Conservation (phyloP, 2,888 invertebrate species). For the Drosophila paranaensis region DNA sequence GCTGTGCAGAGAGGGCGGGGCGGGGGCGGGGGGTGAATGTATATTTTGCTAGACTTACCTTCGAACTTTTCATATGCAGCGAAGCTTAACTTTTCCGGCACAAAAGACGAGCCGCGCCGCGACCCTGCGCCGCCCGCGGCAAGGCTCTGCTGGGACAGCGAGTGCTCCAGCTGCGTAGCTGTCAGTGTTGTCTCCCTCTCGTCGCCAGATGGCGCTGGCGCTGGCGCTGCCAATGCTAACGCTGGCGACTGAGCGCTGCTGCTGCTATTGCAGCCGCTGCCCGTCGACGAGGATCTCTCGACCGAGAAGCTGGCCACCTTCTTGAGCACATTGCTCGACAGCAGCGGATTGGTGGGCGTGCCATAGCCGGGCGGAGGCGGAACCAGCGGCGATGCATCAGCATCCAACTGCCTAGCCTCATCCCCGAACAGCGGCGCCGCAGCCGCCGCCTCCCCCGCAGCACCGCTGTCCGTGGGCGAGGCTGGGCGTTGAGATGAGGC, state of each 20-base stretch:
- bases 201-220: slow-evolving; percentile 29
- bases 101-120: slow-evolving; percentile 90
- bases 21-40: slow-evolving; percentile 60
- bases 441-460: slow-evolving; percentile 3
- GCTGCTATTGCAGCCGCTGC: slow-evolving; percentile 27
- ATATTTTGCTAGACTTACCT: slow-evolving; percentile 87
- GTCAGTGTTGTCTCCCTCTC: slow-evolving; percentile 60
- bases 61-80: slow-evolving; percentile 96
- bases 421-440: not conserved
- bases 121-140: slow-evolving; percentile 51
- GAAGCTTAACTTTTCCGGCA: slow-evolving; percentile 94
- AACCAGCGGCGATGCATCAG: slow-evolving; percentile 48
- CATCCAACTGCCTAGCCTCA: slow-evolving; percentile 20
- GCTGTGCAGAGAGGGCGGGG: too few relatives aligned
- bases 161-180: slow-evolving; percentile 48
- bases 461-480: slow-evolving; percentile 28
- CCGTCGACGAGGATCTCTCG: slow-evolving; percentile 87
- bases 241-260: slow-evolving; percentile 76
- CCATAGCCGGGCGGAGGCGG: slow-evolving; percentile 67
- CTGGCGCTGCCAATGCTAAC: slow-evolving; percentile 4
- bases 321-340: slow-evolving; percentile 90
- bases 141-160: slow-evolving; percentile 28
- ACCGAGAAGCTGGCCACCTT: slow-evolving; percentile 94
- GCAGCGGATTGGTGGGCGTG: slow-evolving; percentile 70
- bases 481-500: slow-evolving; percentile 75